Evolutionary conservation across 2,888 invertebrate genomes (phyloP).

Genomic region (Drosophila heteroneura): DNA sequence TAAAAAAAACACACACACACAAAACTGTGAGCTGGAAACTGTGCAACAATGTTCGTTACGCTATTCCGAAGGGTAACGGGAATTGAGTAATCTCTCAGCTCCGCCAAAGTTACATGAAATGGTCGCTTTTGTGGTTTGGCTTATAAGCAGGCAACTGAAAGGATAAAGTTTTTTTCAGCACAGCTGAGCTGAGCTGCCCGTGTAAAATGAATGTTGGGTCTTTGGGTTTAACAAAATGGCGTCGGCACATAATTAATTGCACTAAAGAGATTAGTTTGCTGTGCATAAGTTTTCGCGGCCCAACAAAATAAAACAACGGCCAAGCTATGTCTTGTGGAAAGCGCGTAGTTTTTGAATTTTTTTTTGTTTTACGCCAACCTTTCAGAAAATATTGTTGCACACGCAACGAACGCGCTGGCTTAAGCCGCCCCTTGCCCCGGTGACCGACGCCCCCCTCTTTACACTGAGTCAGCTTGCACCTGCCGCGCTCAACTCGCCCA

Average conservation of each 20-base stretch:
- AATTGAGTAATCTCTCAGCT: constrained; percentile 36
- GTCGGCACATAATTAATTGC: constrained; percentile 71
- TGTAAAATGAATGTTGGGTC: constrained; percentile 14
- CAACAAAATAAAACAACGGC: constrained; percentile 9
- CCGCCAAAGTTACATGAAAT: constrained; percentile 51
- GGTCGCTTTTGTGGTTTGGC: constrained; percentile 49
- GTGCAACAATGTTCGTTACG: constrained; percentile 27
- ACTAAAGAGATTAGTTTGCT: constrained; percentile 70
- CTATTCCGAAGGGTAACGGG: neutral
- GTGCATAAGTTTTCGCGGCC: constrained; percentile 57
- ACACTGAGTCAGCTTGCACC: constrained; percentile 57
- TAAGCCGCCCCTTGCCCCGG: constrained; percentile 8
- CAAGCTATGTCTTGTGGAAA: constrained; percentile 3
- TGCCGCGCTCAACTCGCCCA: constrained; percentile 54
- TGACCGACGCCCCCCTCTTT: neutral
- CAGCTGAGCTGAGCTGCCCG: constrained; percentile 25
- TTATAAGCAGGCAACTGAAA: constrained; percentile 55
- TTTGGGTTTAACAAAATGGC: constrained; percentile 60
- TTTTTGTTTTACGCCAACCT: neutral
- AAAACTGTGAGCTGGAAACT: constrained; percentile 8
- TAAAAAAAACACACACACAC: neutral
- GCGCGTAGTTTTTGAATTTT: neutral
- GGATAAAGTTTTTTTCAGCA: constrained; percentile 51
- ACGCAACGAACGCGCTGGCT: constrained; percentile 46
- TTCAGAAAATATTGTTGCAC: constrained; percentile 45